Percentiles rank a stretch among this genome's conserved stretches.
These are phyloP conservation scores for Calephelis perditalis DNA, from an alignment of 2,888 invertebrate species.

Conservation along the genomic window DNA sequence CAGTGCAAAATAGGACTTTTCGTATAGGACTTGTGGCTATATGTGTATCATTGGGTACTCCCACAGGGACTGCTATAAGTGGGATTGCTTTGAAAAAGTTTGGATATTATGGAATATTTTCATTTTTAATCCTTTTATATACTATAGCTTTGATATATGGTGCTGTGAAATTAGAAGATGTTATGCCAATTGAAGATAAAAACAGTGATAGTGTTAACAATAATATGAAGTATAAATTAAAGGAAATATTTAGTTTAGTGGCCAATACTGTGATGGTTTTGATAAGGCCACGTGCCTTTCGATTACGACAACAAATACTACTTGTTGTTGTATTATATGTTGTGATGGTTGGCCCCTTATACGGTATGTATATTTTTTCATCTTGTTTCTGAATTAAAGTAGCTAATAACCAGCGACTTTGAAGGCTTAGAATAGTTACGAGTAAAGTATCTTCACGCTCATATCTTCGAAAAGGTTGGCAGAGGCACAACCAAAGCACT, in stretches of 20 bases:
- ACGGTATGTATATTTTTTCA: slow-evolving; percentile 49
- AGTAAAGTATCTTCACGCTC: too few relatives aligned
- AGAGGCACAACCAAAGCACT: too few relatives aligned
- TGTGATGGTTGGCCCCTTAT: slow-evolving; percentile 69
- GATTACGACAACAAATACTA: slow-evolving; percentile 56
- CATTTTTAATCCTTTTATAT: slow-evolving; percentile 52
- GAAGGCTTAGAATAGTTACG: too few relatives aligned
- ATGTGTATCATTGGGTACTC: slow-evolving; percentile 70
- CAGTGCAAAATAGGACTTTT: slow-evolving; percentile 79
- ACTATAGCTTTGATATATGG: slow-evolving; percentile 56
- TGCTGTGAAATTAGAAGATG: slow-evolving; percentile 57
- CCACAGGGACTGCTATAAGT: slow-evolving; percentile 72
- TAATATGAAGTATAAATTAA: slow-evolving; percentile 37
- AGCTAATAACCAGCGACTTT: too few relatives aligned
- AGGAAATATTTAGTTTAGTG: slow-evolving; percentile 54
- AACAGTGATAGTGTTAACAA: slow-evolving; percentile 32
- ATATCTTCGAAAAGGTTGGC: too few relatives aligned
- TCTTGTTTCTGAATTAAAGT: too few relatives aligned
- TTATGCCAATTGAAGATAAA: slow-evolving; percentile 35
- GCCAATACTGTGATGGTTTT: slow-evolving; percentile 62
- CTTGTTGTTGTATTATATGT: slow-evolving; percentile 58
- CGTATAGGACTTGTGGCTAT: slow-evolving; percentile 80
- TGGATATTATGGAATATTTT: slow-evolving; percentile 70
- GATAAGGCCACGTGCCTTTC: slow-evolving; percentile 47
- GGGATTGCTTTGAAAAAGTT: slow-evolving; percentile 63